Percentiles rank a stretch among this genome's conserved stretches.
Evolutionary conservation across 2,113 vertebrate species (phyloP).

Genomic region (Tursiops truncatus): DNA sequence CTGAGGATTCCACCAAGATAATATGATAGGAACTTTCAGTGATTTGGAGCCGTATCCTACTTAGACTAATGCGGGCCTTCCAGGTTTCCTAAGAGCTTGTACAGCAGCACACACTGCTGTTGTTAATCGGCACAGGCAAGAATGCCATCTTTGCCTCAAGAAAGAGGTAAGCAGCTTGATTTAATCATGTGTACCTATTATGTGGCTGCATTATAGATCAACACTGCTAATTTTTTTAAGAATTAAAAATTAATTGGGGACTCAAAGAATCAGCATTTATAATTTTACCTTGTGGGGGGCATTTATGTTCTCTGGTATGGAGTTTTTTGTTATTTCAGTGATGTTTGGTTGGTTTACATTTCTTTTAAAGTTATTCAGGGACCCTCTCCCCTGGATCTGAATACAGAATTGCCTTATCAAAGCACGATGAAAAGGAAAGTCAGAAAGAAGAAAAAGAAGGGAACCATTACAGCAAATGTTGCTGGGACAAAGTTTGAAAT

Average conservation of each 20-base stretch:
- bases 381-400: constrained; percentile 88
- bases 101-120: constrained; percentile 72
- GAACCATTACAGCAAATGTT: constrained; percentile 92
- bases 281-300: background rate
- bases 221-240: background rate
- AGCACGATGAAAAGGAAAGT: constrained; percentile 92
- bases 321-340: constrained; percentile 21
- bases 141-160: constrained; percentile 97
- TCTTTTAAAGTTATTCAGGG: constrained; percentile 90
- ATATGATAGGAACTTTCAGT: constrained; percentile 74
- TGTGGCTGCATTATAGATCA: background rate
- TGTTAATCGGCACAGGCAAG: constrained; percentile 78
- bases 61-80: constrained; percentile 67
- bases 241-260: background rate
- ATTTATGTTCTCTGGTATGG: background rate
- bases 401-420: constrained; percentile 88
- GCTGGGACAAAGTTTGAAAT: constrained; percentile 98
- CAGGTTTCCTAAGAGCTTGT: constrained; percentile 80
- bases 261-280: background rate
- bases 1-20: constrained; percentile 76
- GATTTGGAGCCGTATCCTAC: constrained; percentile 63
- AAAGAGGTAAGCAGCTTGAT: constrained; percentile 89
- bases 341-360: constrained; percentile 51
- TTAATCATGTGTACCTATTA: background rate
- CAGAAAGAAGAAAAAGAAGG: constrained; percentile 94